A percentile compares a stretch with the other conserved stretches of the same genome.
phyloP scores from a whole-genome alignment of 2,797 vertebrate genomes.

The Microhierax caerulescens region DNA sequence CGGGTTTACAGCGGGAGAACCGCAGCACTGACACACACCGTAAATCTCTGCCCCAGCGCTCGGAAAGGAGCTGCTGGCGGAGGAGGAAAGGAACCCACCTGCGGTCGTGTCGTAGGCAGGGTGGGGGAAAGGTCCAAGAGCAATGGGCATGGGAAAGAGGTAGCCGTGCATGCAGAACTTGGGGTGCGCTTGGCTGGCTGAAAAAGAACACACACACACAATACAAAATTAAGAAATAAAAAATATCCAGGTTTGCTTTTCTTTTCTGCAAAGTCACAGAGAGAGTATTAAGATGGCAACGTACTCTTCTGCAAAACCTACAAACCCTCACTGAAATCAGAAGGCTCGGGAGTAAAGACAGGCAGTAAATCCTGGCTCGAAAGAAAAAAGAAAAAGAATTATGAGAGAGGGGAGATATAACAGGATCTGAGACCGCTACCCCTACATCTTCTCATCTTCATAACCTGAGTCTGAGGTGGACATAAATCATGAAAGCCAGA shows the following conservation, averaged over 20 bases:
- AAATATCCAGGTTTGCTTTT: background rate
- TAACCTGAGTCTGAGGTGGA: background rate
- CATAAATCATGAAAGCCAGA: background rate
- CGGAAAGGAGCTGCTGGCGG: background rate
- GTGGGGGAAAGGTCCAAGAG: slow-evolving; percentile 82
- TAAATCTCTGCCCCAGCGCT: rapidly evolving
- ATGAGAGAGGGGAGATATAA: background rate
- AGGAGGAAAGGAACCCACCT: slow-evolving; percentile 73
- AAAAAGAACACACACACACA: background rate
- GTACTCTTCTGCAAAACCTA: background rate
- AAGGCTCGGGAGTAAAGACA: background rate
- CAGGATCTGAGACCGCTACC: background rate
- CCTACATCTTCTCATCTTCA: background rate
- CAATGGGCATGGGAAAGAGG: slow-evolving; percentile 87
- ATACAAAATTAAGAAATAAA: too few relatives aligned
- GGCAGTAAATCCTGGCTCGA: background rate
- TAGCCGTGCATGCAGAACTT: slow-evolving; percentile 87
- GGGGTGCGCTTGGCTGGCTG: slow-evolving; percentile 85
- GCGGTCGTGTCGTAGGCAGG: slow-evolving; percentile 84
- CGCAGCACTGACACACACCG: background rate
- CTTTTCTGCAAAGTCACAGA: background rate
- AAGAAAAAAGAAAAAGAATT: background rate
- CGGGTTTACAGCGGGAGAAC: background rate
- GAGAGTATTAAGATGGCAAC: rapidly evolving
- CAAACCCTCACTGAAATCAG: background rate